Base-by-base conservation (phyloP, 2,113 vertebrate genomes). In the Larimichthys polyactis region DNA sequence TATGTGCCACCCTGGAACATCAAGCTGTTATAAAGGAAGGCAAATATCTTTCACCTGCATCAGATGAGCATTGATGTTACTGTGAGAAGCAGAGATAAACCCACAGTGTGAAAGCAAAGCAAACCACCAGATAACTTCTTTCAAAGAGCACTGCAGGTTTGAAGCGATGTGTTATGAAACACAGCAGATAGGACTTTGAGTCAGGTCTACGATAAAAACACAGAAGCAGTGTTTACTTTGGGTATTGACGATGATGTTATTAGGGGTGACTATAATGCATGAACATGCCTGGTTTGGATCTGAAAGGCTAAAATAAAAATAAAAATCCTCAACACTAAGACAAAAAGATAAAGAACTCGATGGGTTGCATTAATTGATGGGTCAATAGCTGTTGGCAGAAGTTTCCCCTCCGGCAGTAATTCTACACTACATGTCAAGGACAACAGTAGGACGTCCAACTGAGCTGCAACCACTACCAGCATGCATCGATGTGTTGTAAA, bases 341-440 rank as follows among this genome's bases (percentile, higher is more conserved):
- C 49, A 79, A 77, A 83, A 85, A 54, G 12, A 46, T 3, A 4
- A 36, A 78, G 29, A 62, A 51, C 3, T 22, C 27, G 1, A 20
- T 44, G 55, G 36, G 80, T 43, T 73, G 44, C 32, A 15, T 52
- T 52, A 75, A 67, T 63, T 54, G 64, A 71, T 15, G 10, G 48
- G 4, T 91, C 79, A 78, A 79, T 90, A 69, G 43, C 44, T 59
- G 16, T 79, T 79, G 72, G 81, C 77, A 78, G 59, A 62, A 36
- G 72, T 81, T 90, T 78, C 57, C 69, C 75, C 14, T 75, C 32
- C 52, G 82, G 80, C 78, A 73, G 71, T 78, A 85, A 83, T 67
- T 83, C 57, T 84, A 85, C 66, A 84, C 48, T 46, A 44, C 44
- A 73, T 78, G 71, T 88, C 81, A 88, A 92, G 89, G 86, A 83